Evolutionary conservation across 2,797 vertebrate genomes (phyloP).

Genomic region (Rhinophrynus dorsalis): DNA sequence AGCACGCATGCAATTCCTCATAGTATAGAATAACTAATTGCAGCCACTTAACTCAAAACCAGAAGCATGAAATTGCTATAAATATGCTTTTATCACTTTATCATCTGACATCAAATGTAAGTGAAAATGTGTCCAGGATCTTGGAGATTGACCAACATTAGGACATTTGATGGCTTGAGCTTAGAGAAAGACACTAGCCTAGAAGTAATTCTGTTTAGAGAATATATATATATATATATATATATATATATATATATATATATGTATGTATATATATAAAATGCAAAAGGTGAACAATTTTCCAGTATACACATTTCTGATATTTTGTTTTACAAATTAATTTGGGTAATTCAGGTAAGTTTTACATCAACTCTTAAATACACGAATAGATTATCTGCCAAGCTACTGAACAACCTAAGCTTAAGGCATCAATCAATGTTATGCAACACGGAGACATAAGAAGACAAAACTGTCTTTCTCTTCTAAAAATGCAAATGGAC

Average conservation of each 20-base stretch:
- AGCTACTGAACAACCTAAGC: not conserved
- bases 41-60: not conserved
- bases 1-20: not conserved
- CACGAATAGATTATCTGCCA: not conserved
- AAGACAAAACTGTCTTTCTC: constrained; percentile 51
- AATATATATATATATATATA: no score
- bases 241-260: no score
- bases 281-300: no score
- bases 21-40: not conserved
- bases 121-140: no score
- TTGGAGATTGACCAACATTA: no score
- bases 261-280: no score
- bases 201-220: no score
- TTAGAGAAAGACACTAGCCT: no score
- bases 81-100: not conserved
- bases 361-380: constrained; percentile 1
- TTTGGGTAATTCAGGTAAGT: not conserved
- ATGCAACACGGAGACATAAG: constrained; percentile 61
- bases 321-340: constrained; percentile 10
- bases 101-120: no score
- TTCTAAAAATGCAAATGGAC: constrained; percentile 41
- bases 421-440: constrained; percentile 16
- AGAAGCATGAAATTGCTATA: not conserved
- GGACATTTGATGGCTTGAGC: no score
- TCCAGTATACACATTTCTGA: no score